Evolutionary conservation across 2,113 vertebrate species (phyloP), one percentile per base, ranked within the genome.

Genomic region (Osmerus eperlanus): DNA sequence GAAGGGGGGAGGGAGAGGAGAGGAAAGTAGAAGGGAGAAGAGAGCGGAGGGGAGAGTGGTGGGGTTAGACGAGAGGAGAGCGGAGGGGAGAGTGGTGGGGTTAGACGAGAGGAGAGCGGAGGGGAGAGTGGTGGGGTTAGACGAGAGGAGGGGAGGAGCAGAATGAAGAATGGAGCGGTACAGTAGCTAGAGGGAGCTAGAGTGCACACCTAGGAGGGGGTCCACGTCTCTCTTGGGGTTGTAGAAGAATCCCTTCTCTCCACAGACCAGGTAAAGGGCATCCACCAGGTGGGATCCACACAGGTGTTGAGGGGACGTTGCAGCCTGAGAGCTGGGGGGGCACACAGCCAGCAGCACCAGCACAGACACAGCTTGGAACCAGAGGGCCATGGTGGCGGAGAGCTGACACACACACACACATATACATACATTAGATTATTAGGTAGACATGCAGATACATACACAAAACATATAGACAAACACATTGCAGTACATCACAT

Each of bases 231-330:
- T 87, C 71, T 94, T 94, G 55, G 96, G 95, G 32, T 87, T 92
- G 76, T 96, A 97, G 92, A 96, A 97, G 91, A 99, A 98, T 8
- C 97, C 96, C 0, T 90, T 73, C 0, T 95, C 93, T 41, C 95
- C 95, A 4, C 97, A 99, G 65, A 97, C 94, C 78, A 97, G 82
- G 83, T 95, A 96, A 8, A 99, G 93, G 0, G 97, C 95, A 2
- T 99, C 97, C 68, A 98, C 97, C 85, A 99, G 89, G 87, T 99
- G 94, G 12, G 95, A 95, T 4, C 97, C 97, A 0, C 97, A 99
- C 76, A 99, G 93, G 85, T 95, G 95, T 76, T 96, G 94, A 8
- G 77, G 93, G 15, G 70, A 89, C 3, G 87, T 78, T 0, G 82
- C 77, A 0, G 91, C 91, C 0, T 86, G 76, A 32, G 85, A 84